These are phyloP conservation scores for Prionchulus punctatus DNA, from an alignment of 2,888 invertebrate species.

Conservation along the genomic window DNA sequence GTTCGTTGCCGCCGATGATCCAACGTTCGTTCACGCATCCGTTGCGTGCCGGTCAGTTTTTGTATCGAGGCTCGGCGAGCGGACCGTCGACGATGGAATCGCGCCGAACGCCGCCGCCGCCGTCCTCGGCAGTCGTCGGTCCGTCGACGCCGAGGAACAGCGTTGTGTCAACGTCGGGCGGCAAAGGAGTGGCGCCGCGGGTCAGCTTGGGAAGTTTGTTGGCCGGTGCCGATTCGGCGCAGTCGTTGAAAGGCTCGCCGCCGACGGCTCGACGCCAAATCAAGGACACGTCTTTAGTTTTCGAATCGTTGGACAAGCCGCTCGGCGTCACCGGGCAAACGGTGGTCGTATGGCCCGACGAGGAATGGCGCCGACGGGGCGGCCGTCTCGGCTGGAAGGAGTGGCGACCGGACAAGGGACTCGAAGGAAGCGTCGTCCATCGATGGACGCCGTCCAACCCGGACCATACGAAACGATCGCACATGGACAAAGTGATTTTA, in stretches of 20 bases:
- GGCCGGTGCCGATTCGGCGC: neutral
- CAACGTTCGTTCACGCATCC: neutral
- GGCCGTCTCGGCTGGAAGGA: constrained; percentile 71
- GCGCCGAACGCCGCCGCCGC: neutral
- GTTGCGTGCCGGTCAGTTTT: neutral
- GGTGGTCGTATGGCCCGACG: constrained; percentile 77
- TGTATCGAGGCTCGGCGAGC: neutral
- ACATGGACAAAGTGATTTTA: constrained; percentile 75
- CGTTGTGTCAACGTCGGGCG: neutral
- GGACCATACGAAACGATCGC: constrained; percentile 67
- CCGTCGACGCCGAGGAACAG: neutral
- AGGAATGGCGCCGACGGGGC: constrained; percentile 65
- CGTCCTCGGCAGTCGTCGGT: too few relatives aligned
- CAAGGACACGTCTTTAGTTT: constrained; percentile 14
- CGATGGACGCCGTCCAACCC: constrained; percentile 84
- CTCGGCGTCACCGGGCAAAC: constrained; percentile 21
- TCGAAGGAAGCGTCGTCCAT: constrained; percentile 82
- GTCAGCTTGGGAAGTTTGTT: neutral
- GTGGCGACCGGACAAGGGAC: constrained; percentile 74
- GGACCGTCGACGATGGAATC: neutral
- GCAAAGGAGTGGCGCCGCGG: neutral
- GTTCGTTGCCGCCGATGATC: neutral
- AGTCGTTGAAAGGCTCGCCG: neutral
- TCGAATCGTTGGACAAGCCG: constrained; percentile 23
- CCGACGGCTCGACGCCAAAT: neutral